These are phyloP conservation scores for Macrobrachium rosenbergii DNA, from an alignment of 1,140 invertebrate species.

Conservation along the genomic window DNA sequence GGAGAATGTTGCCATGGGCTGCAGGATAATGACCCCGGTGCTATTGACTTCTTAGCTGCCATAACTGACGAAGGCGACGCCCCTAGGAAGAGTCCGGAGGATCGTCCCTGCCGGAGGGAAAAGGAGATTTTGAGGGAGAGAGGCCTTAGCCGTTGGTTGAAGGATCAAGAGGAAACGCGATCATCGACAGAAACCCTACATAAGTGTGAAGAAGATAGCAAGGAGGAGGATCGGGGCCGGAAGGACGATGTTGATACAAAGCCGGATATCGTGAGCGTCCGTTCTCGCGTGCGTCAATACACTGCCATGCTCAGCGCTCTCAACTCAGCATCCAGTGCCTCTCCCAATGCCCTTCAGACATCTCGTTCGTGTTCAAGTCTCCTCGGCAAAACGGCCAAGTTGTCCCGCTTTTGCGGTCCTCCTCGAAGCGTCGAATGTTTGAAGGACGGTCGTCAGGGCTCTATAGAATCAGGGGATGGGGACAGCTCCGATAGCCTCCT, in stretches of 20 bases:
- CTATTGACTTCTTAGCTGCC: too few species aligned
- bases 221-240: not conserved
- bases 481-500: not conserved
- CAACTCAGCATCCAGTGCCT: not conserved
- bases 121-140: not conserved
- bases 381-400: not conserved
- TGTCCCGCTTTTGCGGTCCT: not conserved
- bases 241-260: conserved; percentile 22
- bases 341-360: conserved; percentile 10
- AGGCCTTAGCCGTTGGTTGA: not conserved
- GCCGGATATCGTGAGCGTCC: conserved; percentile 47
- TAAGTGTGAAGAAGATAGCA: not conserved
- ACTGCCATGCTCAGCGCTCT: conserved; percentile 46
- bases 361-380: conserved; percentile 19
- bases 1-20: not conserved
- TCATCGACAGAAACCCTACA: not conserved
- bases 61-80: too few species aligned
- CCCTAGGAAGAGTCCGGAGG: too few species aligned
- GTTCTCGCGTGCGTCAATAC: conserved; percentile 42
- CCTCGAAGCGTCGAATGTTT: not conserved
- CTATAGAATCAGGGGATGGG: conserved; percentile 31
- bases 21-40: not conserved
- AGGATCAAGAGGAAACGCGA: not conserved
- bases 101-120: not conserved
- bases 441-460: not conserved